phyloP scores from a whole-genome alignment of 2,888 invertebrate genomes.

The Falcaria lacertinaria region DNA sequence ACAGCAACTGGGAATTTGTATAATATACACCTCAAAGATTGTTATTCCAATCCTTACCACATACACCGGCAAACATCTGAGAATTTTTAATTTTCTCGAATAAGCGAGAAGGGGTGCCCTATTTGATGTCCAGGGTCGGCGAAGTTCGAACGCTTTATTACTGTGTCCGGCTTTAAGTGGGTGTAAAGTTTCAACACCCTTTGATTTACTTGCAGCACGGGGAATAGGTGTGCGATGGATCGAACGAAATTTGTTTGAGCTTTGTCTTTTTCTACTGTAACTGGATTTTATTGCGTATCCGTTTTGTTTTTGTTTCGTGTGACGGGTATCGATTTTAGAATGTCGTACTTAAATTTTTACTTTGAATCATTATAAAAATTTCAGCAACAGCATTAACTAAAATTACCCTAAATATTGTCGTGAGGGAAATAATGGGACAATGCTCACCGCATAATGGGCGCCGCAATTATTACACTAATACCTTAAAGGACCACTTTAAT shows the following conservation, averaged over 20 bases:
- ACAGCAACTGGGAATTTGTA: background rate
- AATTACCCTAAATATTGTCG: constrained; percentile 30
- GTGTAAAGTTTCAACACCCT: constrained; percentile 80
- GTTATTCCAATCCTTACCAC: constrained; percentile 10
- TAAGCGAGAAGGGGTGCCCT: constrained; percentile 68
- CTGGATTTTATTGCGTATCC: constrained; percentile 38
- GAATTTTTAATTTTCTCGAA: constrained; percentile 70
- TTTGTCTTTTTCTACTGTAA: constrained; percentile 50
- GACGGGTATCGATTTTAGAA: constrained; percentile 9
- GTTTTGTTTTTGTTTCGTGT: constrained; percentile 33
- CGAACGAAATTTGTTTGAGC: constrained; percentile 58
- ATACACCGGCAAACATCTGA: constrained; percentile 41
- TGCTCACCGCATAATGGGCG: constrained; percentile 65
- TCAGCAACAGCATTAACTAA: constrained; percentile 12
- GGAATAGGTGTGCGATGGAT: constrained; percentile 61
- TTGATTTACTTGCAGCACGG: constrained; percentile 76
- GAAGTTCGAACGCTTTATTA: constrained; percentile 79
- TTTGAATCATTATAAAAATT: constrained; percentile 9
- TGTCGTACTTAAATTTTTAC: constrained; percentile 5
- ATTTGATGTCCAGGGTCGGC: constrained; percentile 75
- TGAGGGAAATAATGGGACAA: constrained; percentile 43
- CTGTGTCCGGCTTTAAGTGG: constrained; percentile 80
- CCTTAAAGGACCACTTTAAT: constrained; percentile 76
- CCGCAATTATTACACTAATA: constrained; percentile 75
- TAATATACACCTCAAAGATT: background rate